Percentiles rank a stretch among this genome's conserved stretches.
These are phyloP conservation scores for Lithophane ornitopus DNA, from an alignment of 2,888 invertebrate species.

Conservation along the genomic window DNA sequence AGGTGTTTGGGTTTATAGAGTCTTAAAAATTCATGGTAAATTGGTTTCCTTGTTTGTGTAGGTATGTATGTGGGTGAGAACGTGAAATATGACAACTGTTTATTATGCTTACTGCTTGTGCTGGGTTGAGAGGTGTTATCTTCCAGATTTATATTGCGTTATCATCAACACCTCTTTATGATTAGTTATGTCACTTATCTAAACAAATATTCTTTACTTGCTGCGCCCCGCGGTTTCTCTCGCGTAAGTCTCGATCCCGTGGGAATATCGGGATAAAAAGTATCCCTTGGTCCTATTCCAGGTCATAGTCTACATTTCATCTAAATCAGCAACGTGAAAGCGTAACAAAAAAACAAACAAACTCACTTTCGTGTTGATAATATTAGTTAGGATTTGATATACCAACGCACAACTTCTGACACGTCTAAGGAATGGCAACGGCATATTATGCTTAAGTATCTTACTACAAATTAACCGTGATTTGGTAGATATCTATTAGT, in stretches of 20 bases:
- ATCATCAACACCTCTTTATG: background rate
- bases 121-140: background rate
- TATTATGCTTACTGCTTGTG: no score
- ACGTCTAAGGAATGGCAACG: background rate
- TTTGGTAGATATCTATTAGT: background rate
- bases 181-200: background rate
- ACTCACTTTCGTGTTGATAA: no score
- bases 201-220: background rate
- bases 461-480: background rate
- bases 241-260: no score
- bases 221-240: no score
- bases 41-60: slow-evolving; percentile 31
- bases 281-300: no score
- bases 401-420: no score
- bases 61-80: background rate
- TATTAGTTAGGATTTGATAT: no score
- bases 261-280: no score
- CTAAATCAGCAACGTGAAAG: no score
- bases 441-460: background rate
- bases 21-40: slow-evolving; percentile 31
- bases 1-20: slow-evolving; percentile 27
- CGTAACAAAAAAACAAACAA: no score
- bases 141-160: background rate
- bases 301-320: no score
- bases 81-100: background rate